Conservation (phyloP, 2,888 invertebrate genomes). For the Pinctada fucata region DNA sequence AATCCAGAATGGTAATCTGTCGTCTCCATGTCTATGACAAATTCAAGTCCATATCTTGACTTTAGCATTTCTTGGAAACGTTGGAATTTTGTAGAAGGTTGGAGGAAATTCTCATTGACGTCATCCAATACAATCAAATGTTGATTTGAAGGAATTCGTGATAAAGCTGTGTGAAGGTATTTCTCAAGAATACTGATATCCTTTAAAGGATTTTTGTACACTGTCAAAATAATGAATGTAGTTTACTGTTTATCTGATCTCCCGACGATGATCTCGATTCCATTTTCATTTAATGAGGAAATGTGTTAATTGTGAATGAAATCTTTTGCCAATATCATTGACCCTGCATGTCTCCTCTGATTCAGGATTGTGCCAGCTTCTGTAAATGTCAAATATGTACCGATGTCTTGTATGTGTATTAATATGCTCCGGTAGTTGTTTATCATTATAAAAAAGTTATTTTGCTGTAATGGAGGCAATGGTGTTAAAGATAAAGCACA, state of each 20-base stretch:
- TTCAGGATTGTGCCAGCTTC: not conserved
- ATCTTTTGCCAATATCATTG: constrained; percentile 1
- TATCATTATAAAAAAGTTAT: not conserved
- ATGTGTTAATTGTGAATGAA: not conserved
- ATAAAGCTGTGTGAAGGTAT: not conserved
- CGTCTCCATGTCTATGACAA: not conserved
- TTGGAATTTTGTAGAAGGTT: not conserved
- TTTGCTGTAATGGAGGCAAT: not conserved
- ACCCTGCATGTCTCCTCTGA: not conserved
- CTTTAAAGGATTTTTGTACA: not conserved
- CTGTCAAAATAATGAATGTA: not conserved
- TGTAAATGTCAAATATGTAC: not conserved
- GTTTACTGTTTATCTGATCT: not conserved
- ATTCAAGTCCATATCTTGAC: not conserved
- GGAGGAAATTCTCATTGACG: not conserved
- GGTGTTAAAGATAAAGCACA: not conserved
- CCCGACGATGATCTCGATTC: not conserved
- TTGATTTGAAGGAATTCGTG: not conserved
- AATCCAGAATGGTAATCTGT: not conserved
- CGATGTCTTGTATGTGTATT: not conserved
- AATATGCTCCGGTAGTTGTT: not conserved
- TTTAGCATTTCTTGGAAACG: not conserved
- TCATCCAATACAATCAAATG: not conserved
- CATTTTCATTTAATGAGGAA: not conserved
- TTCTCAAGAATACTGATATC: not conserved